Conservation (phyloP, 2,888 invertebrate genomes). For the Tetropium fuscum region DNA sequence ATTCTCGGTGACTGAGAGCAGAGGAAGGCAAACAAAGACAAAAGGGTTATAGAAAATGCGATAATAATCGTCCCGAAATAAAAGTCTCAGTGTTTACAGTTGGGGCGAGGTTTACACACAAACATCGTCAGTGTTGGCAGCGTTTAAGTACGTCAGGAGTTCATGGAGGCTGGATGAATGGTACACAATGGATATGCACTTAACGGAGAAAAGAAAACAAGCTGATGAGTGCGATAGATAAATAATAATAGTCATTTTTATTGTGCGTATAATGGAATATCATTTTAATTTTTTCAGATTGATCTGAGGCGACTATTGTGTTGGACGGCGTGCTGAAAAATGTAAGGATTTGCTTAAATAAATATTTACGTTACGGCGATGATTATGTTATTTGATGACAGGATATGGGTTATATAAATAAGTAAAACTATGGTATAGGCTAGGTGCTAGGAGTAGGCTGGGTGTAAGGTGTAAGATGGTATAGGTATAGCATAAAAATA, state of each 20-base stretch:
- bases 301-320: slow-evolving; percentile 1
- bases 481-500: no score
- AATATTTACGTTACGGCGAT: not conserved
- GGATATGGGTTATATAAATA: no score
- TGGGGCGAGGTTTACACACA: slow-evolving; percentile 46
- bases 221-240: slow-evolving; percentile 53
- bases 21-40: slow-evolving; percentile 42
- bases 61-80: slow-evolving; percentile 52
- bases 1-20: slow-evolving; percentile 32
- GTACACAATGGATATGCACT: slow-evolving; percentile 48
- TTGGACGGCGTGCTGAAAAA: not conserved
- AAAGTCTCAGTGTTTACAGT: slow-evolving; percentile 49
- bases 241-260: slow-evolving; percentile 48
- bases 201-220: slow-evolving; percentile 50
- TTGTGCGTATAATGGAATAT: slow-evolving; percentile 42
- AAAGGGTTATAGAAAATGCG: slow-evolving; percentile 51
- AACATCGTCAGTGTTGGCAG: slow-evolving; percentile 40
- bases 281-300: slow-evolving; percentile 35
- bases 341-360: not conserved
- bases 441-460: no score
- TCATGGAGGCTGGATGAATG: slow-evolving; percentile 40
- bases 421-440: no score
- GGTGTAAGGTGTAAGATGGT: no score
- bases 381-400: no score
- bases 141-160: slow-evolving; percentile 38